These are phyloP conservation scores for Oophaga sylvatica DNA, from an alignment of 2,797 vertebrate genomes.

Conservation along the genomic window DNA sequence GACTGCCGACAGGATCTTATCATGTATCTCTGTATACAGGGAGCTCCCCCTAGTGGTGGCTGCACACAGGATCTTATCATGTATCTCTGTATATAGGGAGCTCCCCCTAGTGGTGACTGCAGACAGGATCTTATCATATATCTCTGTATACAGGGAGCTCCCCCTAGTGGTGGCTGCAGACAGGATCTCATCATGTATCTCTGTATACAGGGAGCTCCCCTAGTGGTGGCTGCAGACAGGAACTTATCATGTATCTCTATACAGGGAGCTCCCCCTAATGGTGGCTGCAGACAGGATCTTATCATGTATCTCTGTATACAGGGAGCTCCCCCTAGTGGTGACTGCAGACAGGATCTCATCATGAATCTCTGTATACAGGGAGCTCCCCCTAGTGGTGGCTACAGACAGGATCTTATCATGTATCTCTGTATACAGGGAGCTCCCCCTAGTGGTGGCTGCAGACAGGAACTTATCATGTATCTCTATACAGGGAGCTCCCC, in stretches of 20 bases:
- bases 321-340: background rate
- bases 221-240: background rate
- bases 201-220: background rate
- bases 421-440: background rate
- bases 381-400: background rate
- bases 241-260: no score
- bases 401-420: no score
- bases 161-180: background rate
- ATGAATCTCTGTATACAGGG: background rate
- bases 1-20: no score
- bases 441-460: background rate
- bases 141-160: background rate
- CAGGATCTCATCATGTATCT: no score
- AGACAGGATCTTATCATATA: no score
- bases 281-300: background rate
- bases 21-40: background rate
- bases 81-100: background rate
- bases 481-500: background rate
- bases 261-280: background rate
- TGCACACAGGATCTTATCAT: no score
- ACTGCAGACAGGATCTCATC: no score
- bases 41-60: background rate
- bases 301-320: background rate
- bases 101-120: background rate
- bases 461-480: no score